A percentile compares a stretch with the other conserved stretches of the same genome.
Conservation (phyloP, 2,797 vertebrate genomes). For the Babyrousa celebensis region DNA sequence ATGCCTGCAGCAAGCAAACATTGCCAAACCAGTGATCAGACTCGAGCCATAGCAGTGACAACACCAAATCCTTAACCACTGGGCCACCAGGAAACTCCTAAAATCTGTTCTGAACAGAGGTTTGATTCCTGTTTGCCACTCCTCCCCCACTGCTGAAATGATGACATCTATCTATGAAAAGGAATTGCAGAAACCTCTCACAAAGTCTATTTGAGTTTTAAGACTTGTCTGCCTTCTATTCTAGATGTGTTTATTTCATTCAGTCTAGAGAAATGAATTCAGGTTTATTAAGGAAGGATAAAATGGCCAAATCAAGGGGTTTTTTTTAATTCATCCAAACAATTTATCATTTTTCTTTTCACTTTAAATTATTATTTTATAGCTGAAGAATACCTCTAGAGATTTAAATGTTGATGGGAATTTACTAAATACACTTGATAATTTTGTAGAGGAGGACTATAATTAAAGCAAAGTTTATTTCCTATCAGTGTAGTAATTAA, state of each 20-base stretch:
- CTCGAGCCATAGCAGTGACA: no score
- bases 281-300: constrained; percentile 25
- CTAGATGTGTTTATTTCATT: constrained; percentile 40
- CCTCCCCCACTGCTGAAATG: constrained; percentile 70
- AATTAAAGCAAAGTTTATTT: constrained; percentile 44
- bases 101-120: constrained; percentile 74
- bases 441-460: constrained; percentile 33
- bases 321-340: not conserved
- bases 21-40: no score
- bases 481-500: not conserved
- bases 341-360: constrained; percentile 46
- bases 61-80: no score
- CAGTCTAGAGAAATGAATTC: not conserved
- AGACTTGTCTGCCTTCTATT: constrained; percentile 36
- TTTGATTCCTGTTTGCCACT: constrained; percentile 71
- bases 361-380: constrained; percentile 6
- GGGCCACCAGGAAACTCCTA: no score
- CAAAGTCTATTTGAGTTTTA: constrained; percentile 50
- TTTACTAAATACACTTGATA: constrained; percentile 22
- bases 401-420: not conserved
- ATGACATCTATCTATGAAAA: constrained; percentile 70
- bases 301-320: not conserved
- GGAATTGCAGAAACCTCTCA: constrained; percentile 23
- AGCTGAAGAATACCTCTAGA: not conserved
- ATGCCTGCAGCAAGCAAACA: no score